These are phyloP conservation scores for Erebia ligea DNA, from an alignment of 2,888 invertebrate genomes.

Conservation along the genomic window DNA sequence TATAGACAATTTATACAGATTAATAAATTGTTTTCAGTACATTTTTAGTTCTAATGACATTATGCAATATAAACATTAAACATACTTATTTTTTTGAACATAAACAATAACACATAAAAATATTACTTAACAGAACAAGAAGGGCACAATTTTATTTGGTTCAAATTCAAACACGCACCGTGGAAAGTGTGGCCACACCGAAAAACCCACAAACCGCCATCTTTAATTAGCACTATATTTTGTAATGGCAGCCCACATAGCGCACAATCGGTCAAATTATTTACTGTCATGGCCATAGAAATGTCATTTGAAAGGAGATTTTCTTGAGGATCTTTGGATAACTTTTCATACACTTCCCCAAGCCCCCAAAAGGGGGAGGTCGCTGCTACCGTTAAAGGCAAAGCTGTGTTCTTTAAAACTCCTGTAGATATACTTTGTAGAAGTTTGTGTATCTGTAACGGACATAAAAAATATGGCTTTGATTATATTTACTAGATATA, in stretches of 20 bases:
- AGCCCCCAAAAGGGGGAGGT: slow-evolving; percentile 82
- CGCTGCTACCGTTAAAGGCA: slow-evolving; percentile 71
- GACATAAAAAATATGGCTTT: neutral
- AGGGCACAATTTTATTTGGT: slow-evolving; percentile 77
- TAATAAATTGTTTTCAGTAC: neutral
- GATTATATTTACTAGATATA: too few species aligned
- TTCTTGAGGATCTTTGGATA: slow-evolving; percentile 36
- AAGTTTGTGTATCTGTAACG: slow-evolving; percentile 54
- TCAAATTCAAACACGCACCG: slow-evolving; percentile 83
- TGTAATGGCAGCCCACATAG: slow-evolving; percentile 84
- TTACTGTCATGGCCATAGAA: slow-evolving; percentile 54
- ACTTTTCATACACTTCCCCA: slow-evolving; percentile 48
- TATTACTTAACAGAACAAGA: slow-evolving; percentile 55
- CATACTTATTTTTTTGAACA: neutral
- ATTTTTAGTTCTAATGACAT: neutral
- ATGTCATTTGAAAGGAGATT: slow-evolving; percentile 53
- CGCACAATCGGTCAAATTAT: slow-evolving; percentile 67
- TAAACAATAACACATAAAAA: neutral
- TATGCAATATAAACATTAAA: neutral
- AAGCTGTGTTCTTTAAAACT: slow-evolving; percentile 64
- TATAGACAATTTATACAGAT: neutral
- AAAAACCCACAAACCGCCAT: slow-evolving; percentile 85
- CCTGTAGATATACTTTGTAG: slow-evolving; percentile 60
- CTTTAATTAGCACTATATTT: slow-evolving; percentile 82
- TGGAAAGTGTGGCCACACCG: slow-evolving; percentile 86